phyloP scores from a whole-genome alignment of 2,888 invertebrate genomes.

The Parelbella ahira region DNA sequence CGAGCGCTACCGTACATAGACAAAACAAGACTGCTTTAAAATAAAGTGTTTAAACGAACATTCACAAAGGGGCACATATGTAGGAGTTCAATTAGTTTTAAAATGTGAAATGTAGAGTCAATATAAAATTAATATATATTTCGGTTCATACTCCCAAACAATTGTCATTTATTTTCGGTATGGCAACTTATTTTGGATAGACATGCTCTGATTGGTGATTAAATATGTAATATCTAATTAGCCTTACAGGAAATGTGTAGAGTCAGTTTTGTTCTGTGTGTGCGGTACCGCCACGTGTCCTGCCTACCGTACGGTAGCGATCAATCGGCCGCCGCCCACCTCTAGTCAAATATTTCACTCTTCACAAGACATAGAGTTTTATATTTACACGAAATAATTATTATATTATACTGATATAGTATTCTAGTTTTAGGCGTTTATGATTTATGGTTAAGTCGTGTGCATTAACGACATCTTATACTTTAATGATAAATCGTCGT shows the following conservation, averaged over 20 bases:
- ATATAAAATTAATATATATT: too few species aligned
- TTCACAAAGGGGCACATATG: constrained; percentile 8
- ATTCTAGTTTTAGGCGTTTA: constrained; percentile 79
- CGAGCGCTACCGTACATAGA: constrained; percentile 25
- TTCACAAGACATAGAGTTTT: constrained; percentile 77
- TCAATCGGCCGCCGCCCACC: constrained; percentile 58
- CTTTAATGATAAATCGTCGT: constrained; percentile 22
- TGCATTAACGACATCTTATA: constrained; percentile 30
- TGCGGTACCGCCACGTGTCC: constrained; percentile 22
- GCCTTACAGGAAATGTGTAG: constrained; percentile 12
- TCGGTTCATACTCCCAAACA: too few species aligned
- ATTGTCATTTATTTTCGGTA: too few species aligned
- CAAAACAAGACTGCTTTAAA: constrained; percentile 25
- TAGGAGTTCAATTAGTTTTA: too few species aligned
- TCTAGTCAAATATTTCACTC: constrained; percentile 80
- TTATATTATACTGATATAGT: constrained; percentile 80
- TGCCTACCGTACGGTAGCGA: constrained; percentile 34
- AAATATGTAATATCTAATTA: constrained; percentile 12
- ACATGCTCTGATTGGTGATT: constrained; percentile 6
- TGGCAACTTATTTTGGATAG: constrained; percentile 15
- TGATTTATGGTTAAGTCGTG: constrained; percentile 69
- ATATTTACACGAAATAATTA: constrained; percentile 81
- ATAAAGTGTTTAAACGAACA: constrained; percentile 15
- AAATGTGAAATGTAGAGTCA: too few species aligned
- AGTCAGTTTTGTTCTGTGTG: constrained; percentile 29